Evolutionary conservation across 2,888 invertebrate genomes (phyloP).

Genomic region (Lepidochrysops patricia): DNA sequence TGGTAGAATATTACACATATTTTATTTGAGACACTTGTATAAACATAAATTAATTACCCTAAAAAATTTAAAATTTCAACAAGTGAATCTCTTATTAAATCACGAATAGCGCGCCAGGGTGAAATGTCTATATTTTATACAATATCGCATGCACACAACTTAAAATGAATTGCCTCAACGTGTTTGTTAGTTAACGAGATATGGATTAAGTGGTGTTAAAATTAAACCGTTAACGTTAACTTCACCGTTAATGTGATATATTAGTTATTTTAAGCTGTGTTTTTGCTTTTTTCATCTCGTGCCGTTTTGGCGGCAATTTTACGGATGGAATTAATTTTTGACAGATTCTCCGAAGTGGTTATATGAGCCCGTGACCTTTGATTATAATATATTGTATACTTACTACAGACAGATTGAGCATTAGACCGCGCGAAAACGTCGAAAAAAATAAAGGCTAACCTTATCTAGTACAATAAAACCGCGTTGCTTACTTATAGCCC

Average conservation of each 20-base stretch:
- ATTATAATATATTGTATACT: too few species aligned
- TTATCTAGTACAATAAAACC: too few species aligned
- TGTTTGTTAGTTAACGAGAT: slow-evolving; percentile 9
- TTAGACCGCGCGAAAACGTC: too few species aligned
- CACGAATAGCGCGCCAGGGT: too few species aligned
- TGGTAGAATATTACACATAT: too few species aligned
- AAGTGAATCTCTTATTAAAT: background rate
- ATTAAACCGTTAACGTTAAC: slow-evolving; percentile 15
- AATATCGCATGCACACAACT: background rate
- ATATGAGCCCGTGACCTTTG: background rate
- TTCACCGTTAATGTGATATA: slow-evolving; percentile 9
- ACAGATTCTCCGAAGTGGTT: background rate
- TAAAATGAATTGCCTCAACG: background rate
- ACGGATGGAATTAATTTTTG: background rate
- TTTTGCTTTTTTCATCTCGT: background rate
- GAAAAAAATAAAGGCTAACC: too few species aligned
- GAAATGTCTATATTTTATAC: background rate
- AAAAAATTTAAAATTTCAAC: background rate
- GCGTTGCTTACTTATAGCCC: too few species aligned
- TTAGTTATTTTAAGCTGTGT: slow-evolving; percentile 4
- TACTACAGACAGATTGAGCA: too few species aligned
- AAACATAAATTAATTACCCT: too few species aligned
- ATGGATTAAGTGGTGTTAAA: slow-evolving; percentile 28
- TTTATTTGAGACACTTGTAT: too few species aligned
- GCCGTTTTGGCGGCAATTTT: background rate